Evolutionary conservation across 2,113 vertebrate genomes (phyloP).

Genomic region (Melanocharis versteri): DNA sequence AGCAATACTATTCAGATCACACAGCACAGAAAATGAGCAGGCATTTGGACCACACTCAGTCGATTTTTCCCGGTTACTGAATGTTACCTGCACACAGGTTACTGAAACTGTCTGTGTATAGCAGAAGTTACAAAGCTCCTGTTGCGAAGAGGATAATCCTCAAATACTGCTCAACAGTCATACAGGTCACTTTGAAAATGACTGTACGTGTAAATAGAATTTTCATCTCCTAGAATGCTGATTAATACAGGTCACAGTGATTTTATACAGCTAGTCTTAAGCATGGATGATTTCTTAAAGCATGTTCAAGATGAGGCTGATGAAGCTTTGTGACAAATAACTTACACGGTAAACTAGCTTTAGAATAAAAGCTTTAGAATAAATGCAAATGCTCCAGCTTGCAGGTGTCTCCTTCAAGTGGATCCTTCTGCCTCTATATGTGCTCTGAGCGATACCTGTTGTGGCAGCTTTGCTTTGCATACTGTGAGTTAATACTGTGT

Average conservation of each 20-base stretch:
- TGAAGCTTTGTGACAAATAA: background rate
- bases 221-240: background rate
- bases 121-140: background rate
- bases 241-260: background rate
- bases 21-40: rapidly evolving
- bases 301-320: background rate
- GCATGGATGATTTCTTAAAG: background rate
- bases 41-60: background rate
- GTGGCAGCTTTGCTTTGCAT: background rate
- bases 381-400: background rate
- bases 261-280: background rate
- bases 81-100: background rate
- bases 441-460: background rate
- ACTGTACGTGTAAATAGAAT: background rate
- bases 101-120: background rate
- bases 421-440: background rate
- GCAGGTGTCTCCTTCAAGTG: background rate
- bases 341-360: background rate
- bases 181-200: background rate
- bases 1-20: background rate
- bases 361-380: background rate
- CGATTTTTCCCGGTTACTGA: background rate
- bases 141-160: background rate
- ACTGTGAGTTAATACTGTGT: rapidly evolving
- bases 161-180: background rate